Evolutionary conservation across 2,797 vertebrate genomes (phyloP).

Genomic region (Eulemur coronatus): DNA sequence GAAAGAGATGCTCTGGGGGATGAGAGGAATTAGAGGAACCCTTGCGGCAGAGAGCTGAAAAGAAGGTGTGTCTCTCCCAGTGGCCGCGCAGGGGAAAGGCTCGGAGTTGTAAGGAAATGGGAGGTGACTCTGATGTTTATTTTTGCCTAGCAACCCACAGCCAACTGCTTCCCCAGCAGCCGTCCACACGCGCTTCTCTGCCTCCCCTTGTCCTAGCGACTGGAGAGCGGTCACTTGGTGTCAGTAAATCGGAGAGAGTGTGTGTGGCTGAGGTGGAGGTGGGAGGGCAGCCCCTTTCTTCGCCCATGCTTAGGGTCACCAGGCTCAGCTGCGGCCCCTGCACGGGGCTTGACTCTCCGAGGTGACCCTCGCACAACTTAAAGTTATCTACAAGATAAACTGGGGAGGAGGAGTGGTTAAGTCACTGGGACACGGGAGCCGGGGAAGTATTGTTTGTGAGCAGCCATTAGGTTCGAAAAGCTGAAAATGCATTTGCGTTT

Average conservation of each 20-base stretch:
- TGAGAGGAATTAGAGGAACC: not conserved
- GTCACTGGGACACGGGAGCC: not conserved
- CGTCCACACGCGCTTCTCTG: slow-evolving; percentile 53
- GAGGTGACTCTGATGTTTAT: slow-evolving; percentile 77
- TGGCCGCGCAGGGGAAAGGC: slow-evolving; percentile 54
- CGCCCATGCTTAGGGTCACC: slow-evolving; percentile 23
- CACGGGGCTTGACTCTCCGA: slow-evolving; percentile 8
- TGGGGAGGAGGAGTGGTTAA: not conserved
- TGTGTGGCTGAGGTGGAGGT: not conserved
- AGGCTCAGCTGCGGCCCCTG: slow-evolving; percentile 14
- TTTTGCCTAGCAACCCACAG: slow-evolving; percentile 80
- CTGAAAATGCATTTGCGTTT: not conserved
- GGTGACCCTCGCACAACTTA: slow-evolving; percentile 57
- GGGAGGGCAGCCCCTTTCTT: slow-evolving; percentile 41
- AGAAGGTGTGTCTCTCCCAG: slow-evolving; percentile 76
- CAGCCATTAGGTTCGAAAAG: slow-evolving; percentile 20
- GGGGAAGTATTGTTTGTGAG: slow-evolving; percentile 11
- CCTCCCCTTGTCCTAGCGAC: slow-evolving; percentile 67
- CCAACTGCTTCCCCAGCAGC: slow-evolving; percentile 71
- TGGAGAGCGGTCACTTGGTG: slow-evolving; percentile 70
- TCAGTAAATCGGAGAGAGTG: slow-evolving; percentile 59
- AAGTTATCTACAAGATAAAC: slow-evolving; percentile 33
- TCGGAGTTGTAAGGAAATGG: slow-evolving; percentile 58
- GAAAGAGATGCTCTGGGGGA: not conserved
- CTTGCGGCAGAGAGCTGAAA: not conserved